Evolutionary conservation across 2,113 vertebrate genomes (phyloP), one percentile per base, ranked within the genome.

Genomic region (Pardalotus punctatus): DNA sequence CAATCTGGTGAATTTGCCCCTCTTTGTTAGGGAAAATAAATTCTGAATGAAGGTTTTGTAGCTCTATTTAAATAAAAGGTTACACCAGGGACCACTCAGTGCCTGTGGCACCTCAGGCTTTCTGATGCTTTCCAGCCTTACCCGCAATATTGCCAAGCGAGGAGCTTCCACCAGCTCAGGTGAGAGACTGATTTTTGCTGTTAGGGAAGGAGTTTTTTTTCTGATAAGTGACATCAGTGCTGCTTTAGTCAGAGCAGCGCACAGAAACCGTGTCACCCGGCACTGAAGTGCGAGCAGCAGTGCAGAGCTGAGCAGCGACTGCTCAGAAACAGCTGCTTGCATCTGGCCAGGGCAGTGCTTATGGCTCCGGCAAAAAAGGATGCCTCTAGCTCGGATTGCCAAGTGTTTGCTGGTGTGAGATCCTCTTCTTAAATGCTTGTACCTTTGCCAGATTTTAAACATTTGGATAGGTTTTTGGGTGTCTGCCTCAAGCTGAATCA

Each of bases 371-470:
- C 51, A 86, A 62, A 79, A 51, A 67, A 27, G 43, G 84, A 61
- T 67, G 62, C 40, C 42, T 77, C 24, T 45, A 42, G 66, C 72
- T 94, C 50, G 50, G 45, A 25, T 10, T 72, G 90, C 87, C 42
- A 56, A 73, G 47, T 65, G 19, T 57, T 85, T 54, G 31, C 62
- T 91, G 70, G 38, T 72, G 22, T 35, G 47, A 83, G 58, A 83
- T 66, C 38, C 56, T 81, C 57, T 61, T 82, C 79, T 93, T 89
- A 87, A 86, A 62, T 31, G 33, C 58, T 93, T 85, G 54, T 72
- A 47, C 27, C 56, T 89, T 69, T 89, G 73, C 95, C 88, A 93
- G 51, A 58, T 76, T 89, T 87, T 58, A 91, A 94, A 53, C 57
- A 87, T 91, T 87, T 16, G 4, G 77, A 72, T 67, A 87, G 78